Evolutionary conservation across 2,113 vertebrate species (phyloP), one percentile per base, ranked within the genome.

Genomic region (Sebastes fasciatus): DNA sequence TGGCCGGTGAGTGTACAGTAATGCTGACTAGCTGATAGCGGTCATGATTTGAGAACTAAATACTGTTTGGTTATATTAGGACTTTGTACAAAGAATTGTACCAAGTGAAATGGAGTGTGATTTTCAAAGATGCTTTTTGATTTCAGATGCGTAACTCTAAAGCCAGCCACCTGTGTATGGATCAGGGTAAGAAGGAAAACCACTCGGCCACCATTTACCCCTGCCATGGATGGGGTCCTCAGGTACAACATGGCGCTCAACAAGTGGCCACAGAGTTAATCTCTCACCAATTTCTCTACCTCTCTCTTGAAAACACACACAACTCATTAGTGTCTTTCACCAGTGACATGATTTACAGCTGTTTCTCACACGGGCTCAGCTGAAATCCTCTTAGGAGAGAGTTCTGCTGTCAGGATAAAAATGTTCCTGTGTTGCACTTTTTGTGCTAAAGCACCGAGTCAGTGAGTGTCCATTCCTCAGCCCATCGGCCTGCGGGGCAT

Each of bases 131-230:
- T 0, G 2, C 21, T 23, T 21, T 49, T 19, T 40, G 1, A 0
- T 88, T 43, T 72, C 61, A 99, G 98, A 96, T 99, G 51, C 97
- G 97, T 61, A 99, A 98, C 94, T 96, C 96, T 86, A 98, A 98
- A 81, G 97, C 95, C 0, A 98, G 95, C 88, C 97, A 99, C 0
- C 95, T 99, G 76, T 99, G 98, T 84, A 91, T 99, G 86, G 98
- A 99, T 93, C 98, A 99, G 93, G 98, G 98, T 1, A 93, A 96
- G 0, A 96, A 96, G 91, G 98, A 98, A 94, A 99, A 99, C 93
- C 97, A 99, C 94, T 99, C 98, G 0, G 97, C 97, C 34, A 99
- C 96, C 5, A 66, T 99, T 86, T 97, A 99, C 90, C 98, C 98
- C 0, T 99, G 98, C 89, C 98, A 99, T 0, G 98, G 98, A 46